Conservation (phyloP, 1,140 invertebrate genomes). For the Armadillidium nasatum region DNA sequence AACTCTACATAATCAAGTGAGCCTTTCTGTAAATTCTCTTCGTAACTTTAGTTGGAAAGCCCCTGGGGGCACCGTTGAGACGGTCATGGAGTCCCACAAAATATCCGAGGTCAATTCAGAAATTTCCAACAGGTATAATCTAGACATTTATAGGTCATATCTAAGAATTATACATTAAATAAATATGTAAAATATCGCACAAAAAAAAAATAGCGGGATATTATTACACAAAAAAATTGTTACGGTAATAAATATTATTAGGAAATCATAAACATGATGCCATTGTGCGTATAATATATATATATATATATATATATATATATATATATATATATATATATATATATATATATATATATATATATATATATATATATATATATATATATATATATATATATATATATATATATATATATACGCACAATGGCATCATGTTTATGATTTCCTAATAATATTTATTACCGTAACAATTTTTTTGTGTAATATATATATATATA, state of each 20-base stretch:
- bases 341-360: neutral
- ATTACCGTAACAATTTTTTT: too few species aligned
- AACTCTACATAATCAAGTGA: neutral
- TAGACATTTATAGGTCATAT: too few species aligned
- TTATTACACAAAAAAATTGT: too few species aligned
- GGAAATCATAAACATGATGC: too few species aligned
- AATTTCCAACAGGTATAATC: neutral
- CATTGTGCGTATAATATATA: too few species aligned
- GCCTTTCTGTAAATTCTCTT: neutral
- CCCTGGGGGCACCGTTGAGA: neutral
- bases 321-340: conserved; percentile 2
- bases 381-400: neutral
- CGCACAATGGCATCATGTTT: too few species aligned
- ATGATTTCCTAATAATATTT: too few species aligned
- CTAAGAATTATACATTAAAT: too few species aligned
- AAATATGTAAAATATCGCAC: too few species aligned
- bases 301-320: neutral
- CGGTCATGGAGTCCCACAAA: neutral
- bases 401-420: neutral
- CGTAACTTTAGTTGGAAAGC: neutral
- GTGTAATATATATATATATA: neutral
- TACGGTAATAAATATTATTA: too few species aligned
- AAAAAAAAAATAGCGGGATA: too few species aligned
- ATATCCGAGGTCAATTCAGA: neutral
- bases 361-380: conserved; percentile 6